These are phyloP conservation scores for Phaetusa simplex DNA, from an alignment of 2,113 vertebrate species.

Conservation along the genomic window DNA sequence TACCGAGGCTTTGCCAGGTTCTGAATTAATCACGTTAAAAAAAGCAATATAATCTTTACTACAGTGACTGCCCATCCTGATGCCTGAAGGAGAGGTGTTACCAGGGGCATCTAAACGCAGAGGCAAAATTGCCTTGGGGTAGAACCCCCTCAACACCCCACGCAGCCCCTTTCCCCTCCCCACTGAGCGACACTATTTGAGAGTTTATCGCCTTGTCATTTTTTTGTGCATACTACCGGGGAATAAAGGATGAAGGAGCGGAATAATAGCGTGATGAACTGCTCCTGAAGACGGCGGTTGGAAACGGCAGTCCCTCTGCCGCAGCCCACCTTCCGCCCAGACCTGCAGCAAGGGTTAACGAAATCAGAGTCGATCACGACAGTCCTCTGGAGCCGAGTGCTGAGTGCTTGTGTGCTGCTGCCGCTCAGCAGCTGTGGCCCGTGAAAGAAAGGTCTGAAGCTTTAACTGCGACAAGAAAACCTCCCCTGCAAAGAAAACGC, in stretches of 20 bases:
- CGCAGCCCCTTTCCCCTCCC: accelerated
- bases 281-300: not conserved
- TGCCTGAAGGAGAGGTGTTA: not conserved
- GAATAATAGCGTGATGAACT: not conserved
- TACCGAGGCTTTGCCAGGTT: not conserved
- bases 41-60: not conserved
- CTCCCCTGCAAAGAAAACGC: not conserved
- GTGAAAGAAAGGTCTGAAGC: not conserved
- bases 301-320: not conserved
- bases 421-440: not conserved
- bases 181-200: not conserved
- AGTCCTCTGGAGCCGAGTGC: not conserved
- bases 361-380: not conserved
- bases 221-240: not conserved
- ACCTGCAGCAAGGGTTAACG: not conserved
- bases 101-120: not conserved
- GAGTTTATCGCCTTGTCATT: not conserved
- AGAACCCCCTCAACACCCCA: accelerated
- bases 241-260: not conserved
- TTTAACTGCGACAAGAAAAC: not conserved
- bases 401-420: not conserved
- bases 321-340: not conserved
- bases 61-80: not conserved
- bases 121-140: not conserved
- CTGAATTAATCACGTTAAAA: not conserved